Conservation (phyloP, 2,797 vertebrate genomes). For the Pterois miles region DNA sequence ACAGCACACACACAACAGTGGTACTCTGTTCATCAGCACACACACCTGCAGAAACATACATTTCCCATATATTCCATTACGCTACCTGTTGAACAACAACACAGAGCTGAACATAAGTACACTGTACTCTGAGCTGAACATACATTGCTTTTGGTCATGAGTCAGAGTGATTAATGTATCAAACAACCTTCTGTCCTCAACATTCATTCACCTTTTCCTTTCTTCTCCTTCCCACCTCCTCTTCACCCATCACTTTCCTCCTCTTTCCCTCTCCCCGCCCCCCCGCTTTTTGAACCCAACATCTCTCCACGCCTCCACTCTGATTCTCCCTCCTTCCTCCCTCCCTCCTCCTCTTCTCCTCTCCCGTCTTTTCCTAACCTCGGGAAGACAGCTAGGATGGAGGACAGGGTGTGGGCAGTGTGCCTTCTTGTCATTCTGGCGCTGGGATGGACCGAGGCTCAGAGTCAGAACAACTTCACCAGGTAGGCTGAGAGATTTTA, state of each 20-base stretch:
- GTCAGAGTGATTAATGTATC: conserved; percentile 9
- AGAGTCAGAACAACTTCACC: conserved; percentile 63
- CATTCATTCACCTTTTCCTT: conserved; percentile 41
- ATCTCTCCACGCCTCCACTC: conserved; percentile 54
- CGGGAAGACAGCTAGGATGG: conserved; percentile 77
- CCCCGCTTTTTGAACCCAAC: background rate
- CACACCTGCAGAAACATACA: conserved; percentile 33
- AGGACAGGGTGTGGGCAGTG: conserved; percentile 70
- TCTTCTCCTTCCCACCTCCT: conserved; percentile 32
- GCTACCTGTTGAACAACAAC: conserved; percentile 17
- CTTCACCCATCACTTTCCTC: conserved; percentile 23
- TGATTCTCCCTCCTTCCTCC: conserved; percentile 50
- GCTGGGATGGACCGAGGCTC: conserved; percentile 65
- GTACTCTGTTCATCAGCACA: conserved; percentile 25
- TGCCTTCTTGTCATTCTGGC: conserved; percentile 57
- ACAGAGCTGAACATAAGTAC: conserved; percentile 18
- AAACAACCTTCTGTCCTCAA: conserved; percentile 24
- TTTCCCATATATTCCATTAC: conserved; percentile 21
- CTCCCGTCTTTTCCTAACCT: conserved; percentile 44
- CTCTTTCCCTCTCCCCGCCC: conserved; percentile 10
- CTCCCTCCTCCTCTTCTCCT: conserved; percentile 50
- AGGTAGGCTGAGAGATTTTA: conserved; percentile 56
- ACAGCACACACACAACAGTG: conserved; percentile 26
- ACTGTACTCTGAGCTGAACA: conserved; percentile 12
- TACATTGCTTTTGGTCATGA: conserved; percentile 18